Evolutionary conservation across 2,113 vertebrate genomes (phyloP).

Genomic region (Isurus oxyrinchus): DNA sequence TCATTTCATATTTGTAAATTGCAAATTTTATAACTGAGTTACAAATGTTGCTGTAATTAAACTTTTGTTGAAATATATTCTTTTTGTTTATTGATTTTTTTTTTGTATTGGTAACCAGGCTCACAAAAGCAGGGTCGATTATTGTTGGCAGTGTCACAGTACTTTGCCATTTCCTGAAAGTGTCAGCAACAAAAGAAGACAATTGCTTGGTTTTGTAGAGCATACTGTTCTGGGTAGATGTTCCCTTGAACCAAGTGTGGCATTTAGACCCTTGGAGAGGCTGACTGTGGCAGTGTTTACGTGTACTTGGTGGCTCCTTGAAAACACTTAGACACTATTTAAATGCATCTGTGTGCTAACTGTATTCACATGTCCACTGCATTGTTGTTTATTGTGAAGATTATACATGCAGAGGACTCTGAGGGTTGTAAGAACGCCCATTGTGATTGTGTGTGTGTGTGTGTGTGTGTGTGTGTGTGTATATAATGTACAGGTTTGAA

Average conservation of each 20-base stretch:
- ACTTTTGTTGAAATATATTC: constrained; percentile 57
- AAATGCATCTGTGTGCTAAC: constrained; percentile 83
- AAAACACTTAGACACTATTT: constrained; percentile 52
- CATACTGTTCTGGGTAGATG: constrained; percentile 76
- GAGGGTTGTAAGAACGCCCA: constrained; percentile 74
- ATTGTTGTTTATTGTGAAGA: constrained; percentile 80
- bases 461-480: constrained; percentile 66
- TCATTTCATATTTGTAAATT: constrained; percentile 89
- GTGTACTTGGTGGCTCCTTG: constrained; percentile 77
- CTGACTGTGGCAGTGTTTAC: constrained; percentile 72
- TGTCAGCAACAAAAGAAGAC: constrained; percentile 57
- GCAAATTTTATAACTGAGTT: constrained; percentile 83
- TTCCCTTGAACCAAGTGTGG: constrained; percentile 81
- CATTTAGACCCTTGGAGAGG: constrained; percentile 65
- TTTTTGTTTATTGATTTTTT: constrained; percentile 46
- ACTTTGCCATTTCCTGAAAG: constrained; percentile 61
- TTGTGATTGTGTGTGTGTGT: constrained; percentile 77
- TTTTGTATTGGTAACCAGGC: constrained; percentile 74
- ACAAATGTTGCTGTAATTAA: constrained; percentile 79
- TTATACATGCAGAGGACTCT: constrained; percentile 79
- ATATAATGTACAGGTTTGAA: constrained; percentile 89
- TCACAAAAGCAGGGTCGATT: constrained; percentile 70
- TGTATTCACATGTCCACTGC: constrained; percentile 68
- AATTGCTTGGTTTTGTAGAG: constrained; percentile 64
- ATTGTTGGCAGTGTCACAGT: constrained; percentile 67